phyloP scores from a whole-genome alignment of 2,797 vertebrate species.

The Meda fulgida region DNA sequence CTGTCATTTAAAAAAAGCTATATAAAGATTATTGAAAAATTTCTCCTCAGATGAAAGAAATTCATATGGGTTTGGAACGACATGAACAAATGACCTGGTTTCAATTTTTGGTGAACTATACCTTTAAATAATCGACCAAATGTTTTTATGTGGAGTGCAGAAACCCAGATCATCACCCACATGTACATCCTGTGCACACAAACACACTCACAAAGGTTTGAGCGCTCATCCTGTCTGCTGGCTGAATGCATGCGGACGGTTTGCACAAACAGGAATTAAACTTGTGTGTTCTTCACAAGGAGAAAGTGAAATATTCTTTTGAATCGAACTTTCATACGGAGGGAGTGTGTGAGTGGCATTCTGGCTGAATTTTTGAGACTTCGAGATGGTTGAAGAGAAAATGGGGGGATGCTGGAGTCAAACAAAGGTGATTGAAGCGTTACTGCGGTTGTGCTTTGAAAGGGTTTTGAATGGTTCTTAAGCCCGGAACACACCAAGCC shows the following conservation, averaged over 20 bases:
- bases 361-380: constrained; percentile 25
- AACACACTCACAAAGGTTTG: constrained; percentile 14
- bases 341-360: neutral
- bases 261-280: neutral
- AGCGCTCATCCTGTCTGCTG: constrained; percentile 39
- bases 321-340: neutral
- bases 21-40: neutral
- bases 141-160: neutral
- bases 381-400: constrained; percentile 76
- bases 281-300: neutral
- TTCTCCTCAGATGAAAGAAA: neutral
- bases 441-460: neutral
- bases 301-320: neutral
- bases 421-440: constrained; percentile 68
- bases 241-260: neutral
- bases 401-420: constrained; percentile 79
- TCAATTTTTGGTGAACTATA: neutral
- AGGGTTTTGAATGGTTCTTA: neutral
- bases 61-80: neutral
- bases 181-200: constrained; percentile 71
- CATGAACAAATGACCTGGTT: neutral
- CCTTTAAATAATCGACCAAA: neutral
- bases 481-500: too few species aligned
- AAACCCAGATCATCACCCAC: constrained; percentile 48
- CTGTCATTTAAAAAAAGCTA: neutral